Percentiles rank a stretch among this genome's conserved stretches.
Conservation (phyloP, 2,797 vertebrate genomes). For the Emydoidea blandingii region DNA sequence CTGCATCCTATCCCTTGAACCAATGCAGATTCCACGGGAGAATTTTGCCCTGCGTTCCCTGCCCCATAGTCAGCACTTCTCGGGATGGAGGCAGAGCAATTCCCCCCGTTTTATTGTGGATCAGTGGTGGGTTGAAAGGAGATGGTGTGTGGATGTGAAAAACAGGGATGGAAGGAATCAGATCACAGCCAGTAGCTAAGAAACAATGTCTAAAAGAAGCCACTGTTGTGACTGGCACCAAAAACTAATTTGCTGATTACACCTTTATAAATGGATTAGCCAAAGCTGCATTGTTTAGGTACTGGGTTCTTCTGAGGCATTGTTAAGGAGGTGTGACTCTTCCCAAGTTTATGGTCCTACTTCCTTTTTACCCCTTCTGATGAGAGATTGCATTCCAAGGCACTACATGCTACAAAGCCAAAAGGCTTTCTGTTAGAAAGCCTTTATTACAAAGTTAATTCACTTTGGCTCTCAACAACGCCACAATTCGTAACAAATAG, state of each 20-base stretch:
- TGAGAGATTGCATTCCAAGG: neutral
- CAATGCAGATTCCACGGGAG: neutral
- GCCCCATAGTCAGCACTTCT: neutral
- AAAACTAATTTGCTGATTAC: neutral
- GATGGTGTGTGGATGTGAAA: neutral
- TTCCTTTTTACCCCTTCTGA: neutral
- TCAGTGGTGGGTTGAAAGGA: neutral
- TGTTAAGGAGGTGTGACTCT: fast-evolving
- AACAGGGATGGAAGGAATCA: neutral
- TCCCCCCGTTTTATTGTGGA: neutral
- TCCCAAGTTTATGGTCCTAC: fast-evolving
- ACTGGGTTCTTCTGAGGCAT: neutral
- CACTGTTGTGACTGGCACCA: neutral
- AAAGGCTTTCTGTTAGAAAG: neutral
- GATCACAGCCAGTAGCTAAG: neutral
- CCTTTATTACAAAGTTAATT: conserved; percentile 13
- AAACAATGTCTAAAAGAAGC: neutral
- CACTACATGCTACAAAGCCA: neutral
- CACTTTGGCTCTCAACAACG: neutral
- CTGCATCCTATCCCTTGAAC: neutral
- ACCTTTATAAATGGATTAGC: neutral
- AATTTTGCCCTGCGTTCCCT: neutral
- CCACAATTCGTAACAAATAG: conserved; percentile 38
- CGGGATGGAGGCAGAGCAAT: neutral
- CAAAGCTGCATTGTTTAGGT: fast-evolving